These are phyloP conservation scores for Calameuta idolon DNA, from an alignment of 2,888 invertebrate genomes.

Conservation along the genomic window DNA sequence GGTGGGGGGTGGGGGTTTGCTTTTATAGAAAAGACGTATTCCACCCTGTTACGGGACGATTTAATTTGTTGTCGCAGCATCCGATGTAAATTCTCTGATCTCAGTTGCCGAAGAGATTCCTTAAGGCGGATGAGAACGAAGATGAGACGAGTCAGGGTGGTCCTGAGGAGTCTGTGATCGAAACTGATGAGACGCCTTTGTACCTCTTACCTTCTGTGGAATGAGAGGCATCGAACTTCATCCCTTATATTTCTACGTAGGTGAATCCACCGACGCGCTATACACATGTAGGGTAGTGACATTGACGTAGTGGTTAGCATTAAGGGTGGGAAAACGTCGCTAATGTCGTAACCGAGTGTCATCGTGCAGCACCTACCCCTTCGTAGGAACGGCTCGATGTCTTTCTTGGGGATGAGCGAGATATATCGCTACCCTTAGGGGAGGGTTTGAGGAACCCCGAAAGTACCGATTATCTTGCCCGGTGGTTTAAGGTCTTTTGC, in stretches of 20 bases:
- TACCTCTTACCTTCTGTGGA: neutral
- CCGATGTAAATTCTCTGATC: conserved; percentile 9
- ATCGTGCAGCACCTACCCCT: conserved; percentile 47
- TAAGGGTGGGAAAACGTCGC: conserved; percentile 51
- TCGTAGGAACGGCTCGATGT: conserved; percentile 30
- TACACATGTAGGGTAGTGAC: conserved; percentile 33
- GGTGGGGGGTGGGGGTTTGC: neutral
- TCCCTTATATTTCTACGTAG: neutral
- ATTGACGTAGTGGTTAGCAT: conserved; percentile 54
- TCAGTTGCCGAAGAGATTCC: neutral
- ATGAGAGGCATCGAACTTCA: neutral
- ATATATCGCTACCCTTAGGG: neutral
- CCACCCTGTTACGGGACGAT: conserved; percentile 16
- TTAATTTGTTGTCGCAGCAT: conserved; percentile 20
- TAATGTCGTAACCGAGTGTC: conserved; percentile 60
- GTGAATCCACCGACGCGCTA: neutral
- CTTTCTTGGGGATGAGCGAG: neutral
- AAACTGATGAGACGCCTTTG: neutral
- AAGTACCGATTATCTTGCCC: neutral
- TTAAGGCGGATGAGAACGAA: neutral
- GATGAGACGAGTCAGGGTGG: neutral
- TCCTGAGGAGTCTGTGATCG: neutral
- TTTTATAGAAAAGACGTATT: conserved; percentile 2
- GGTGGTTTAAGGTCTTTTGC: neutral
- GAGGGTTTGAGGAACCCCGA: neutral